Evolutionary conservation across 2,113 vertebrate species (phyloP).

Genomic region (Hypomesus transpacificus): DNA sequence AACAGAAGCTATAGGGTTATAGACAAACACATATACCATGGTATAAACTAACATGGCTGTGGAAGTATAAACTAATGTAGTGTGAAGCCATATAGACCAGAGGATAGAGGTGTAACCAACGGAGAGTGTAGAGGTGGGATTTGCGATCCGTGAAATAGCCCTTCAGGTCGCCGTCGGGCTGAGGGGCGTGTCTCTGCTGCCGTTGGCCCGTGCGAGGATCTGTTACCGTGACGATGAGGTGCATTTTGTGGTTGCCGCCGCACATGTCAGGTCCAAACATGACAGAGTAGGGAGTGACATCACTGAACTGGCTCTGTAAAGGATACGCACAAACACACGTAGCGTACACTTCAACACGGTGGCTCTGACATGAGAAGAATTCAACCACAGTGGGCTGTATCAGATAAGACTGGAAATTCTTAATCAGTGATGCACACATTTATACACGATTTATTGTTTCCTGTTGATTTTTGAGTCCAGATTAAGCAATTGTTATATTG

Average conservation of each 20-base stretch:
- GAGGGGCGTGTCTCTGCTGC: constrained; percentile 48
- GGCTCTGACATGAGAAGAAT: no score
- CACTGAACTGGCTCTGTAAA: constrained; percentile 44
- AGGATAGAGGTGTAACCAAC: constrained; percentile 29
- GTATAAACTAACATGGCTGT: no score
- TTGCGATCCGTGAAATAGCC: constrained; percentile 45
- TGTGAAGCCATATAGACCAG: no score
- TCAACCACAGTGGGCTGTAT: no score
- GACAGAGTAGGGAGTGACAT: constrained; percentile 52
- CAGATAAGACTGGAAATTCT: no score
- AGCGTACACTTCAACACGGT: background rate
- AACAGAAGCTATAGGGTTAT: background rate
- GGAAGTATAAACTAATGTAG: no score
- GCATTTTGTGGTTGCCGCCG: constrained; percentile 43
- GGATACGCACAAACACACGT: background rate
- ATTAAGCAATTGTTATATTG: no score
- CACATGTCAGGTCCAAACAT: constrained; percentile 64
- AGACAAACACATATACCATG: no score
- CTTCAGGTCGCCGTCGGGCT: constrained; percentile 46
- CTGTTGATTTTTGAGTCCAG: no score
- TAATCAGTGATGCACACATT: no score
- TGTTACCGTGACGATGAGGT: constrained; percentile 51
- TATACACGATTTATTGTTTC: no score
- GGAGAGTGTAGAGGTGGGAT: constrained; percentile 52
- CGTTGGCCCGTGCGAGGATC: constrained; percentile 42